Base-by-base conservation (phyloP, 2,888 invertebrate species). In the Perithous albicinctus region DNA sequence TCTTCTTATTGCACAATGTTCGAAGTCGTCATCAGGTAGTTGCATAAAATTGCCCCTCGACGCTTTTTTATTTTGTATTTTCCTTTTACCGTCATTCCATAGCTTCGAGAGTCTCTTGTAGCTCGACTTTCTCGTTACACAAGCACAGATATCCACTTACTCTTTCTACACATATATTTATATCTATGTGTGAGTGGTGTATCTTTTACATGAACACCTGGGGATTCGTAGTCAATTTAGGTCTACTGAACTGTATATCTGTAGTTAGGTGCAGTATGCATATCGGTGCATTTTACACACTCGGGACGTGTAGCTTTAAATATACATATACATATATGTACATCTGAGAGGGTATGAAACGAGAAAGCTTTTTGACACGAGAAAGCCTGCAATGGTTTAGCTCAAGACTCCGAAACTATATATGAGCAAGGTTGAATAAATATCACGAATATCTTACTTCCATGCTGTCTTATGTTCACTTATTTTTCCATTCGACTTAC, bases 301-400 rank as follows among this genome's bases (percentile, higher is more conserved):
- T 23, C 51, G 61, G 54, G 63, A 63, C 41, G 54, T 70, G 70
- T 75, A 54, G 29, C 35, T 15, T 8, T 35, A 15, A 8, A 26
- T 12, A 56, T 26, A 56, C 41, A 56, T 15, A 38, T 46, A 26
- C 51, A 51, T 32, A 63, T 56, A 43, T 46, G 6, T 29, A 48
- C 15, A 41, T 51, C 32, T 41, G 51, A 74, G 29, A 63, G 63
- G 46, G 2, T 54, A 43, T 32, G 35, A 69, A 51, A 74, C 51
- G 48, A 23, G 54, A 74, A 74, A 74, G 79, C 74, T 79, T 79
- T 74, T 79, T 69, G 38, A n/a, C 46, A 41, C 73, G 26, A 43
- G 23, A 38, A 43, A 74, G 32, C 20, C 23, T 46, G 15, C 15
- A n/a, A 46, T 43, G 10, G 29, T 46, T 51, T 23, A 63, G 26